Base-by-base conservation (phyloP, 2,113 vertebrate genomes). In the Castor canadensis region DNA sequence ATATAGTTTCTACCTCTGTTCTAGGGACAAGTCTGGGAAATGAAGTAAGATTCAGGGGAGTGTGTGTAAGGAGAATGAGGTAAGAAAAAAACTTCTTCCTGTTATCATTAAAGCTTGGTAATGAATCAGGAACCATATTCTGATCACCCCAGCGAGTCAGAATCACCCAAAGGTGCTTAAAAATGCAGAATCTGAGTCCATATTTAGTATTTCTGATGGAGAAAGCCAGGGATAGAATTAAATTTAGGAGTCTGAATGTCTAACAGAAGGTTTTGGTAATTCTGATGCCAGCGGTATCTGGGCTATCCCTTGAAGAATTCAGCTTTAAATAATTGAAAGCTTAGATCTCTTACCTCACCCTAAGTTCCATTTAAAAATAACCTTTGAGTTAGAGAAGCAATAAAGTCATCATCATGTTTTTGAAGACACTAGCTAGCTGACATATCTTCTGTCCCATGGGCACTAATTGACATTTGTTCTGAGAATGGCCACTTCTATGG, bases 401-500 rank as follows among this genome's bases (percentile, higher is more conserved):
- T 94, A 75, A 96, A 81, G 35, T 52, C 20, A 32, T 96, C 82
- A 64, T 67, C 82, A 67, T 35, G 90, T 67, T 94, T 93, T 71
- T 87, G 9, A 24, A 58, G 91, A 96, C 77, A 94, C 69, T 84
- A 94, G 93, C 80, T 92, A 83, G 94, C 92, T 79, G n/a, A 81
- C 80, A 94, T 85, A 87, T 91, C 96, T 97, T 81, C 67, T 0
- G 1, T 71, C 97, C 97, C 95, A 83, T 26, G 80, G 71, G 71
- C n/a, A 24, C 95, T 96, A 82, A 89, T 52, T 93, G 91, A 88
- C 97, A 97, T 94, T 88, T 52, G 92, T 56, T 81, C 92, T 58
- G 28, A 5, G 93, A 73, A 76, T 45, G 0, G 94, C 95, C 86
- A 71, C 96, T 98, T 91, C 77, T 88, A 87, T 5, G 80, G 91